These are phyloP conservation scores for Eulemur macaco DNA, from an alignment of 2,113 vertebrate species.

Conservation along the genomic window DNA sequence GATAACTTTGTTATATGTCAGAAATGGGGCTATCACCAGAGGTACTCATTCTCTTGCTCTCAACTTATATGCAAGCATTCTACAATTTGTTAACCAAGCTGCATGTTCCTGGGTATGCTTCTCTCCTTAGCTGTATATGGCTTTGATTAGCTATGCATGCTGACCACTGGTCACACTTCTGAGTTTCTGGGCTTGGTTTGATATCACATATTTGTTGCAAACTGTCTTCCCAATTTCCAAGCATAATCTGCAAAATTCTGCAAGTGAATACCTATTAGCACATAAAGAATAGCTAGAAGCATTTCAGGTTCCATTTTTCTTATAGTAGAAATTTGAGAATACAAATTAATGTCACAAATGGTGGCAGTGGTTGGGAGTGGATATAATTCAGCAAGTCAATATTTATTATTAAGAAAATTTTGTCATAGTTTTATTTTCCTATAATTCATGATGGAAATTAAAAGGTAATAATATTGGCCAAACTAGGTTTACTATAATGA, in stretches of 20 bases:
- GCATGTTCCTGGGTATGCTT: neutral
- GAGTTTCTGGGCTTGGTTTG: slow-evolving; percentile 1
- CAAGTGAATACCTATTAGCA: neutral
- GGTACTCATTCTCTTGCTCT: neutral
- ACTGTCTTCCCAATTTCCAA: neutral
- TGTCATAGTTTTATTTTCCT: neutral
- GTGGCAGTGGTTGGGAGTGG: neutral
- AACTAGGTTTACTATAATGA: neutral
- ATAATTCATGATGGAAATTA: neutral
- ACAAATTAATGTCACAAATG: neutral
- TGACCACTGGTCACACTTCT: neutral
- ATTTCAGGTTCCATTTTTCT: neutral
- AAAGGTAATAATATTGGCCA: neutral
- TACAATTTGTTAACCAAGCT: neutral
- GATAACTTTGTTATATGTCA: neutral
- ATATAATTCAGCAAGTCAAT: neutral
- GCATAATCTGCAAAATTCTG: neutral
- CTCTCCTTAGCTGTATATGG: neutral
- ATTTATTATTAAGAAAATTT: neutral
- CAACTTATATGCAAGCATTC: neutral
- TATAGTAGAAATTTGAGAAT: neutral
- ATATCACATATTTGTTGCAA: neutral
- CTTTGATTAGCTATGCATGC: neutral
- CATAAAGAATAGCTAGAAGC: neutral
- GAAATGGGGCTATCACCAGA: neutral